phyloP scores from a whole-genome alignment of 2,888 invertebrate species.

The Microplitis deprimator region DNA sequence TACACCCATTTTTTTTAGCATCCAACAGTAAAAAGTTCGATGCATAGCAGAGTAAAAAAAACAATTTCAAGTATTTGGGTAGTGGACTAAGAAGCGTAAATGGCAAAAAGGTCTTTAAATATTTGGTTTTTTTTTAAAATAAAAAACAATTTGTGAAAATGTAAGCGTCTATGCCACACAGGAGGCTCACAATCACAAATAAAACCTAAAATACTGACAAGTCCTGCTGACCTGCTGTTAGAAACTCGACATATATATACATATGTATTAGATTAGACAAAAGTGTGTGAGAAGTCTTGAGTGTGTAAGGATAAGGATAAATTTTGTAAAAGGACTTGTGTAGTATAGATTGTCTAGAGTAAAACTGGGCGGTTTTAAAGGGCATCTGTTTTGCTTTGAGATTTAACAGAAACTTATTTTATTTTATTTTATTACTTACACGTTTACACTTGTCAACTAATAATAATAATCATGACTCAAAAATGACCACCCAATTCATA shows the following conservation, averaged over 20 bases:
- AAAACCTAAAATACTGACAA: too few relatives aligned
- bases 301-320: conserved; percentile 8
- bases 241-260: background rate
- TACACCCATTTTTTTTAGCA: background rate
- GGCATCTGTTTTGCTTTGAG: conserved; percentile 41
- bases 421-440: conserved; percentile 22
- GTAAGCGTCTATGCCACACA: background rate
- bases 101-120: too few relatives aligned
- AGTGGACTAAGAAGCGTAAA: background rate
- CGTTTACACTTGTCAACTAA: background rate
- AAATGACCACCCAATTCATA: background rate
- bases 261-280: background rate
- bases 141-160: too few relatives aligned
- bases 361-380: conserved; percentile 28
- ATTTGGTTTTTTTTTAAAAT: too few relatives aligned
- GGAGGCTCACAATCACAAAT: background rate
- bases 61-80: background rate
- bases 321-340: background rate
- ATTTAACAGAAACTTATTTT: conserved; percentile 34
- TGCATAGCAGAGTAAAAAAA: background rate
- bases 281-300: background rate
- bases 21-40: background rate
- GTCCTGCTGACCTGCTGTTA: background rate
- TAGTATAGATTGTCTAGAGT: background rate
- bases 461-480: background rate